These are phyloP conservation scores for Phylloscopus collybita DNA, from an alignment of 2,797 vertebrate species.

Conservation along the genomic window DNA sequence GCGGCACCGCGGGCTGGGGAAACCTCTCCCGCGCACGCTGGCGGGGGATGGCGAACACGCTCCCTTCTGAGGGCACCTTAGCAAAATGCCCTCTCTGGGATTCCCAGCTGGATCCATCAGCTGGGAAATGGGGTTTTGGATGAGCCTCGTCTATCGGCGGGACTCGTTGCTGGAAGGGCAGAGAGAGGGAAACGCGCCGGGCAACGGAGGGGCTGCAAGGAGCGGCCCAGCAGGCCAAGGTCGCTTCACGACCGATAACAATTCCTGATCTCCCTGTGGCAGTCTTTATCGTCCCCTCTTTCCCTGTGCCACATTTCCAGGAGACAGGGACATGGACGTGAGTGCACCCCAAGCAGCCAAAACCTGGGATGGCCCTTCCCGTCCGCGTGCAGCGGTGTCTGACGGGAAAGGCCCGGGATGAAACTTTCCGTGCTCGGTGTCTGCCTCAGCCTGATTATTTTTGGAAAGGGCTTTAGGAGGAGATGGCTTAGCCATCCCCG, in stretches of 20 bases:
- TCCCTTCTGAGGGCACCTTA: not conserved
- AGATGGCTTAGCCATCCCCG: not conserved
- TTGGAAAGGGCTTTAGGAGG: not conserved
- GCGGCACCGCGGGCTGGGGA: not conserved
- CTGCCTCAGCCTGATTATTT: constrained; percentile 14
- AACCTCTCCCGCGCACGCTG: accelerated
- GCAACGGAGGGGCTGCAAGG: not conserved
- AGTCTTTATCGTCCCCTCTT: not conserved
- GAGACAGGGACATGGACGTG: accelerated
- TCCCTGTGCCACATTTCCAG: not conserved
- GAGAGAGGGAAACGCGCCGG: accelerated
- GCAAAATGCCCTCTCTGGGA: not conserved
- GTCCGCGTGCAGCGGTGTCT: accelerated
- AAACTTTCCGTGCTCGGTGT: not conserved
- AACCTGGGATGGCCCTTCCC: not conserved
- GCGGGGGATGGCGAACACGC: accelerated
- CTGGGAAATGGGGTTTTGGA: not conserved
- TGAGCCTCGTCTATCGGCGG: accelerated
- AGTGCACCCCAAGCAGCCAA: accelerated
- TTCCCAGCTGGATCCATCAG: not conserved
- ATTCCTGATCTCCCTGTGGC: not conserved
- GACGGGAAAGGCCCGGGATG: not conserved
- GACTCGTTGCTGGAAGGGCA: not conserved
- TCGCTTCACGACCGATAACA: not conserved
- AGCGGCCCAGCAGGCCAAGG: too few relatives aligned